Percentiles rank a stretch among this genome's conserved stretches.
Evolutionary conservation across 2,888 invertebrate genomes (phyloP).

Genomic region (Lagria hirta): DNA sequence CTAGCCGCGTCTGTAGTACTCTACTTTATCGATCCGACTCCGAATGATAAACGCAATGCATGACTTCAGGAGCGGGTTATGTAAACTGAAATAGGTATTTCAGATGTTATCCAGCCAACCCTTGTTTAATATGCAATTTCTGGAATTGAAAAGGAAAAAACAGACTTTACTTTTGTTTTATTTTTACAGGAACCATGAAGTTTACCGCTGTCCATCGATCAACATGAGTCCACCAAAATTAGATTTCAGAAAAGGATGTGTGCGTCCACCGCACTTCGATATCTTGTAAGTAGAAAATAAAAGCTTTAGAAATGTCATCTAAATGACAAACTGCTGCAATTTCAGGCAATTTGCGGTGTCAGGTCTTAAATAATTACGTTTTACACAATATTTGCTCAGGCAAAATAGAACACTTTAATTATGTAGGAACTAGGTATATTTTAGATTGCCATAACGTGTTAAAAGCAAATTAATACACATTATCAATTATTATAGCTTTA

Average conservation of each 20-base stretch:
- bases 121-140: constrained; percentile 12
- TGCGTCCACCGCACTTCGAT: constrained; percentile 50
- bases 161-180: constrained; percentile 5
- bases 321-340: no score
- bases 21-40: constrained; percentile 27
- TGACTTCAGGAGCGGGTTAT: constrained; percentile 19
- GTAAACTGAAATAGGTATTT: constrained; percentile 13
- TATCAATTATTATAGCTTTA: no score
- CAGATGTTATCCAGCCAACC: constrained; percentile 11
- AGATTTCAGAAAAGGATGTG: constrained; percentile 46
- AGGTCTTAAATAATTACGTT: no score
- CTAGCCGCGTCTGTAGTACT: constrained; percentile 30
- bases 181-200: constrained; percentile 32
- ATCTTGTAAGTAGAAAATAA: constrained; percentile 52
- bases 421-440: no score
- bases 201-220: constrained; percentile 29
- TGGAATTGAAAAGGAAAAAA: constrained; percentile 1
- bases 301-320: no score
- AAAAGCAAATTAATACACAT: no score
- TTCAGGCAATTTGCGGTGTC: no score
- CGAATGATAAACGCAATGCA: constrained; percentile 18
- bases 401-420: no score
- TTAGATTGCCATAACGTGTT: no score
- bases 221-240: constrained; percentile 46
- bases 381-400: no score